Evolutionary conservation across 2,797 vertebrate genomes (phyloP).

Genomic region (Karalla daura): DNA sequence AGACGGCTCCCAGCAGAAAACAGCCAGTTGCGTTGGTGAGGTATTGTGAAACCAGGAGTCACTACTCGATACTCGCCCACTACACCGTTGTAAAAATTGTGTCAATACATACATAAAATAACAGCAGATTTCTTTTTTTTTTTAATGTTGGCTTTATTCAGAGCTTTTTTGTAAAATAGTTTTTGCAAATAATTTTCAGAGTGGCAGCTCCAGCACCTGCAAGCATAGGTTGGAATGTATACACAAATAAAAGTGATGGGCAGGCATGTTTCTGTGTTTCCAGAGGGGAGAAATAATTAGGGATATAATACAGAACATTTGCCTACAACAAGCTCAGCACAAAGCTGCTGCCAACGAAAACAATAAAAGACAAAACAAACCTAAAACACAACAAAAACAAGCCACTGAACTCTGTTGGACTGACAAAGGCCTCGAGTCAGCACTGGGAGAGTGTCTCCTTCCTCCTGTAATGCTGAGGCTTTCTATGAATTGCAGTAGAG

Average conservation of each 20-base stretch:
- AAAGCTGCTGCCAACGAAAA: neutral
- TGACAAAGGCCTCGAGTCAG: conserved; percentile 23
- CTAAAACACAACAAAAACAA: conserved; percentile 21
- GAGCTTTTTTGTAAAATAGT: conserved; percentile 66
- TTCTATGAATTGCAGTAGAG: neutral
- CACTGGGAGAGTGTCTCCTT: conserved; percentile 45
- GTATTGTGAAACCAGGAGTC: neutral
- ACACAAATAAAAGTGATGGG: conserved; percentile 31
- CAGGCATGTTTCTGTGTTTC: conserved; percentile 30
- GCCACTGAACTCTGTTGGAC: conserved; percentile 25
- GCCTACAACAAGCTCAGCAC: conserved; percentile 30
- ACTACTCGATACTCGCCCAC: too few relatives aligned
- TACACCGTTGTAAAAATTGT: too few relatives aligned
- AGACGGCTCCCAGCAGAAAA: conserved; percentile 1
- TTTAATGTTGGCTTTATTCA: conserved; percentile 69
- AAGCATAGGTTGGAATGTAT: conserved; percentile 72
- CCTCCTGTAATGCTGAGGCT: conserved; percentile 15
- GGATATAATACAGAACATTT: conserved; percentile 41
- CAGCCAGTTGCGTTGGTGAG: neutral
- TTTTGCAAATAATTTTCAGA: conserved; percentile 41
- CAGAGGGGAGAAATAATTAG: conserved; percentile 20
- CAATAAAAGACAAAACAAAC: neutral
- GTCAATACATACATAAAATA: too few relatives aligned
- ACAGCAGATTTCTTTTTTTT: neutral
- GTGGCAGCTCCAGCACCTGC: conserved; percentile 50